Evolutionary conservation across 1,140 invertebrate species (phyloP).

Genomic region (Drosophila athabasca): DNA sequence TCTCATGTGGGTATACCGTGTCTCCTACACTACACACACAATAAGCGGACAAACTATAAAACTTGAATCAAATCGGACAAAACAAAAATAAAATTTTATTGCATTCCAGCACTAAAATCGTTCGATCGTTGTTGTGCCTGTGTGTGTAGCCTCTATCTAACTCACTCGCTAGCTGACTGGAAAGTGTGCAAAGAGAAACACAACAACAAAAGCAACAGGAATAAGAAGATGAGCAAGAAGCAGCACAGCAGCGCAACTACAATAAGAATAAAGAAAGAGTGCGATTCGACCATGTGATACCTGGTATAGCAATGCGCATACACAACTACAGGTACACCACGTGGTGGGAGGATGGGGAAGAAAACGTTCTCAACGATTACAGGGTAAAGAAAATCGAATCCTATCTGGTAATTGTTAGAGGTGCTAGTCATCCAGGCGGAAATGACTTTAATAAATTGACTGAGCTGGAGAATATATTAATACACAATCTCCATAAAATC

Average conservation of each 20-base stretch:
- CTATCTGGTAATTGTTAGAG: too few species aligned
- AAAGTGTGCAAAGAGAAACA: constrained; percentile 34
- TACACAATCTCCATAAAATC: too few species aligned
- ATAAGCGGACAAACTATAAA: constrained; percentile 79
- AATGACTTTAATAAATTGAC: too few species aligned
- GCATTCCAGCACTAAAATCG: constrained; percentile 82
- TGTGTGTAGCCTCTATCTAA: constrained; percentile 2
- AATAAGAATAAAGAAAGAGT: too few species aligned
- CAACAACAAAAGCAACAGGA: constrained; percentile 19
- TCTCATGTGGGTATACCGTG: constrained; percentile 27
- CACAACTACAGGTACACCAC: too few species aligned
- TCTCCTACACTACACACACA: constrained; percentile 67
- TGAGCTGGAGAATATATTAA: too few species aligned
- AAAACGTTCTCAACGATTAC: too few species aligned
- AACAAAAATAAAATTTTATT: constrained; percentile 80
- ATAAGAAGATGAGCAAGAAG: constrained; percentile 4
- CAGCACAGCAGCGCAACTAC: constrained; percentile 4
- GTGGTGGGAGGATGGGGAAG: too few species aligned
- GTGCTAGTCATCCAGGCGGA: too few species aligned
- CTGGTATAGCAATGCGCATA: too few species aligned
- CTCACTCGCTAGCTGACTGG: constrained; percentile 33
- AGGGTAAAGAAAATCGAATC: too few species aligned
- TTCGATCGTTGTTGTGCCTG: constrained; percentile 62
- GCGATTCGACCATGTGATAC: too few species aligned
- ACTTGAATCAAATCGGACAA: constrained; percentile 82